Conservation (phyloP, 2,888 invertebrate genomes). For the Hemistola chrysoprasaria region DNA sequence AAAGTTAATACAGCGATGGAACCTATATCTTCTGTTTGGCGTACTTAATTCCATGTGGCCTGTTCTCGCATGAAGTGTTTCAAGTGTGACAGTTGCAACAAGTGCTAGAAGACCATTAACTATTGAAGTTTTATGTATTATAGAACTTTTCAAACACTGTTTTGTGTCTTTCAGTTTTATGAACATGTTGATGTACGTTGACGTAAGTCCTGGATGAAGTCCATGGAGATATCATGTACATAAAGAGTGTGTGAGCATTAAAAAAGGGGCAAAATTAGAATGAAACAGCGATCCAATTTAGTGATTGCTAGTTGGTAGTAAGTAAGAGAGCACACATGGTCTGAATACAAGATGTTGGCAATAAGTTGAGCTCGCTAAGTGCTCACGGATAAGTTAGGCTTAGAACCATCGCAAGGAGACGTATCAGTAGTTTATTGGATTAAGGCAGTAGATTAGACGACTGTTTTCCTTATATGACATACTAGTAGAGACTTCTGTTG, state of each 20-base stretch:
- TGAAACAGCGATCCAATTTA: conserved; percentile 50
- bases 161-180: no score
- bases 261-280: conserved; percentile 52
- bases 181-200: no score
- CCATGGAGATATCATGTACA: no score
- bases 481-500: conserved; percentile 1
- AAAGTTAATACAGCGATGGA: no score
- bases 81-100: background rate
- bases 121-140: no score
- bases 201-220: no score
- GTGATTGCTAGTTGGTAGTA: conserved; percentile 50
- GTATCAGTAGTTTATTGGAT: conserved; percentile 14
- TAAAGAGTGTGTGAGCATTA: conserved; percentile 47
- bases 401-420: conserved; percentile 8
- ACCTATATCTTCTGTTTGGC: conserved; percentile 2
- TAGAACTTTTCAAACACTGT: no score
- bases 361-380: conserved; percentile 17
- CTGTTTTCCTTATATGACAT: conserved; percentile 13
- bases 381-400: conserved; percentile 20
- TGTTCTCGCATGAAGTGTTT: conserved; percentile 2
- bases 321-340: conserved; percentile 16
- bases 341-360: conserved; percentile 24
- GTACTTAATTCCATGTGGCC: conserved; percentile 4
- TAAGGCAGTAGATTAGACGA: conserved; percentile 11
- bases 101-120: conserved; percentile 1